Base-by-base conservation (phyloP, 2,888 invertebrate species). In the Pollenia labialis region DNA sequence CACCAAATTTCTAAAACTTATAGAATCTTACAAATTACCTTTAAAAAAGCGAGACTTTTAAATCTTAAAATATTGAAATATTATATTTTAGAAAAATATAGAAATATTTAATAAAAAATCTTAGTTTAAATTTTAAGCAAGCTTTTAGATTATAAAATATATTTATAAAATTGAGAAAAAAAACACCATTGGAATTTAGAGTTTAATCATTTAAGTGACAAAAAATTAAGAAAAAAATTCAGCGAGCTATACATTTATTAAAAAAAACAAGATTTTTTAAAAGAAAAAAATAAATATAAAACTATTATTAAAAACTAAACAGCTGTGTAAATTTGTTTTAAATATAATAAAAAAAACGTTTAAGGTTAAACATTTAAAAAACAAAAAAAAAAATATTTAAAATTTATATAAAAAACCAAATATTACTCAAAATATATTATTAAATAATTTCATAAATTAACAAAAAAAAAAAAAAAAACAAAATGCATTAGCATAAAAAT, bases 401-500 rank as follows among this genome's bases (percentile, higher is more conserved):
- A 64, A 79, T 80, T 74, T 85, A 85, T 44, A 76, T 68, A 58
- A 60, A 85, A 71, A 80, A 58, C 18, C 10, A 52, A 62, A 69
- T 54, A 80, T 75, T 77, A 85, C 81, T 69, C 66, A 86, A 81
- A 44, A 56, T 86, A 86, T 75, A 82, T 80, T 91, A 90, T 88
- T 89, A 88, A 89, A 60, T 85, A 83, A 82, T 69, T 82, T 82
- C 82, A 82, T 71, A 60, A 69, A 75, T 46, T 71, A 2, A 48
- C 12, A 16, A 54, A 72, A 72, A 56, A 42, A 18, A 54, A 69
- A 76, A 76, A 23, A n/a, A 23, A 66, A 52, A 9, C 44, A 68
- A n/a, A 88, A 89, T 89, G 90, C 90, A 92, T 91, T 91, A 91
- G 91, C 89, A 91, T 91, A 91, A 91, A 91, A 90, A 88, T 88